A percentile compares a stretch with the other conserved stretches of the same genome.
These are phyloP conservation scores for Xerus inauris DNA, from an alignment of 2,113 vertebrate genomes.

Conservation along the genomic window DNA sequence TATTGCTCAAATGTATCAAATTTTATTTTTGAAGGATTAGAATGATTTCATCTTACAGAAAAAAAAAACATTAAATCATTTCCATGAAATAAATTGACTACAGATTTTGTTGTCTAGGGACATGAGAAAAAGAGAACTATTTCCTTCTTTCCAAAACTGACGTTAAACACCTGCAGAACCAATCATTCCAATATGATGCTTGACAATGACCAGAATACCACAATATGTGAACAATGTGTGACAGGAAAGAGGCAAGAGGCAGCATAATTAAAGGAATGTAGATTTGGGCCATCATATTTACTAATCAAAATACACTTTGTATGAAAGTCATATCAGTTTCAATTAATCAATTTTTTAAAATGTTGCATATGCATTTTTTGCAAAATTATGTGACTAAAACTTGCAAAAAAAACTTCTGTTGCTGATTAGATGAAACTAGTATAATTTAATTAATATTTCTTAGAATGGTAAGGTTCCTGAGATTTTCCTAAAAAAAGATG, in stretches of 20 bases:
- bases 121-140: not conserved
- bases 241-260: not conserved
- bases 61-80: not conserved
- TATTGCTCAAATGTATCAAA: not conserved
- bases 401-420: not conserved
- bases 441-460: not conserved
- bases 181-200: not conserved
- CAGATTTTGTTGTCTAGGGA: not conserved
- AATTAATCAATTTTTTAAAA: not conserved
- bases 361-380: not conserved
- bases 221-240: not conserved
- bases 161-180: constrained; percentile 14
- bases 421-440: not conserved
- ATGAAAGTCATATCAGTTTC: not conserved
- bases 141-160: not conserved
- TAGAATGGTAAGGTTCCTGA: not conserved
- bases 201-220: constrained; percentile 28
- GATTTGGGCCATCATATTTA: not conserved
- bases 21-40: constrained; percentile 41
- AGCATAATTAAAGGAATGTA: not conserved
- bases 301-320: not conserved
- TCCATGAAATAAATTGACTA: not conserved
- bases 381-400: not conserved
- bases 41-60: constrained; percentile 1
- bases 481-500: not conserved